Conservation (phyloP, 2,888 invertebrate species). For the Tholera decimalis region DNA sequence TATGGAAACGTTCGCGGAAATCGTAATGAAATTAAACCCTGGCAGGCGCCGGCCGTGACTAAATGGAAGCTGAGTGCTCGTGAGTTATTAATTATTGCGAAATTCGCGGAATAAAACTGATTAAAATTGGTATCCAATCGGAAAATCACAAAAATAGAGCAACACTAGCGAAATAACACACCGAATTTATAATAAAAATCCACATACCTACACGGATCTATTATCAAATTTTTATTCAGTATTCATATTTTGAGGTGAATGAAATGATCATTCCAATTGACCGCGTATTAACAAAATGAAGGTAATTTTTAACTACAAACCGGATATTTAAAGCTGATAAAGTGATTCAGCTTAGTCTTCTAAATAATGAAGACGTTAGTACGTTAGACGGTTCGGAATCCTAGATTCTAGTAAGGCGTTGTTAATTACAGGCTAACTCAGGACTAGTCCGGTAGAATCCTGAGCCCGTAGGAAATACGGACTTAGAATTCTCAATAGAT, state of each 20-base stretch:
- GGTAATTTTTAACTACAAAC: not conserved
- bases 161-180: not conserved
- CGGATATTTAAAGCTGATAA: conserved; percentile 13
- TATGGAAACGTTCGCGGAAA: conserved; percentile 44
- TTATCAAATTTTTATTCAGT: not conserved
- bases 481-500: too few relatives aligned
- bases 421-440: conserved; percentile 44
- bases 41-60: conserved; percentile 15
- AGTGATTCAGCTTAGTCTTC: conserved; percentile 8
- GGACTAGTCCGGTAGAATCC: conserved; percentile 15
- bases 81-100: conserved; percentile 43
- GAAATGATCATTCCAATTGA: too few relatives aligned
- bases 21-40: conserved; percentile 57
- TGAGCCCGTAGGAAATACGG: too few relatives aligned
- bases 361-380: conserved; percentile 25
- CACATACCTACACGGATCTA: not conserved
- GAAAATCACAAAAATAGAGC: conserved; percentile 9
- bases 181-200: conserved; percentile 1
- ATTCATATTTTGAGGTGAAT: conserved; percentile 11
- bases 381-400: conserved; percentile 14
- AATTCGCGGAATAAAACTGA: conserved; percentile 12
- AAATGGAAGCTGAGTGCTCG: conserved; percentile 19
- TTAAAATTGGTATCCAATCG: conserved; percentile 12
- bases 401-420: conserved; percentile 23
- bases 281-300: not conserved